A percentile compares a stretch with the other conserved stretches of the same genome.
These are phyloP conservation scores for Enteromius thamalakanensis DNA, from an alignment of 2,797 vertebrate genomes.

Conservation along the genomic window DNA sequence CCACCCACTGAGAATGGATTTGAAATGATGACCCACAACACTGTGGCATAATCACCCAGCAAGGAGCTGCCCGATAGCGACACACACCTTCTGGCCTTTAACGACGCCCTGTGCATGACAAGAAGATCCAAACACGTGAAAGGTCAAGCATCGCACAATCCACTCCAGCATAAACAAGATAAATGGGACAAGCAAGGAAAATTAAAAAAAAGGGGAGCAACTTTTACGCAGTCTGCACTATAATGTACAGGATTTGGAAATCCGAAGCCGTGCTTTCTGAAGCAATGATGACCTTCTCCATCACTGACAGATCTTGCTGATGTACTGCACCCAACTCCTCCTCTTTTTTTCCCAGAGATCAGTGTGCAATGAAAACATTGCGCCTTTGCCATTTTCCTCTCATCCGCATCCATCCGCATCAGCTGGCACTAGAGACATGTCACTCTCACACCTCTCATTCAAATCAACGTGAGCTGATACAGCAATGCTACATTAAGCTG, in stretches of 20 bases:
- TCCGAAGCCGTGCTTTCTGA: conserved; percentile 2
- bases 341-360: conserved; percentile 62
- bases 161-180: not conserved
- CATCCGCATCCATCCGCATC: conserved; percentile 75
- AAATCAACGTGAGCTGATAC: conserved; percentile 14
- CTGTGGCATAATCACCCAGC: conserved; percentile 62
- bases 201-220: not conserved
- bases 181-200: not conserved
- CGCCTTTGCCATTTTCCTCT: conserved; percentile 67
- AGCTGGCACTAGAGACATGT: conserved; percentile 62
- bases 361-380: conserved; percentile 81
- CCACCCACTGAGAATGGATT: conserved; percentile 45
- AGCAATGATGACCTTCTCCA: conserved; percentile 37
- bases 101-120: conserved; percentile 60
- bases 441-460: conserved; percentile 16
- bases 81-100: conserved; percentile 68
- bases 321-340: conserved; percentile 58
- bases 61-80: conserved; percentile 50
- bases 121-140: conserved; percentile 50
- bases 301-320: conserved; percentile 47
- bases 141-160: conserved; percentile 34
- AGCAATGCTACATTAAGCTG: conserved; percentile 5
- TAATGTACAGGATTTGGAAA: not conserved
- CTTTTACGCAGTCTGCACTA: not conserved
- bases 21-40: conserved; percentile 64